Base-by-base conservation (phyloP, 2,113 vertebrate species). In the Lanius collurio region DNA sequence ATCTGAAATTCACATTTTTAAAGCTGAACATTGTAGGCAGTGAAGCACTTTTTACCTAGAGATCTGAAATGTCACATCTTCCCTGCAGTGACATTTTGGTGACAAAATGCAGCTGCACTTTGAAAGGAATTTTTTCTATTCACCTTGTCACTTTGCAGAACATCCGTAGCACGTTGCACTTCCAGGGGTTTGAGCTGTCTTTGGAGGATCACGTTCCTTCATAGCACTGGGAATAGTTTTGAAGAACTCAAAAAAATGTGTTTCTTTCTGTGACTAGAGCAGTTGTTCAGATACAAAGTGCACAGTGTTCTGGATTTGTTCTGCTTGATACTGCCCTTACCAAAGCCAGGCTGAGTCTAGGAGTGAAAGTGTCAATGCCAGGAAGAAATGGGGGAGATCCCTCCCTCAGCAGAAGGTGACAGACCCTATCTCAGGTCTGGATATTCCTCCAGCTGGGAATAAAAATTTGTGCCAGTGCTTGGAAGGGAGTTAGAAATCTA, bases 41-140 rank as follows among this genome's bases (percentile, higher is more conserved):
- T 19, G 63, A 71, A 90, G 39, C 33, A 28, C 67, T 69, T 94
- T 85, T 71, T 78, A 91, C 89, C 85, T 64, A 90, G 73, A 89
- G 85, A 95, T 87, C 67, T 88, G 90, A 94, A 94, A 94, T 90
- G 88, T 93, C 90, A 90, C 22, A 0, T 78, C 67, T 95, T 68
- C 52, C 90, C 89, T 67, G 65, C 62, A 80, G 89, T 90, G 90
- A 94, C 91, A 87, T 96, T 95, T 94, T 56, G 75, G 67, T 96
- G 90, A 92, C 93, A 95, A 96, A 96, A 94, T 77, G 70, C 85
- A 95, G 89, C 78, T 94, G 77, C 0, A 0, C 77, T 95, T 87
- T 90, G 64, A 96, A 96, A 94, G 69, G 46, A 65, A 35, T 33
- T 87, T 88, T 74, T 87, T 24, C 94, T 89, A 70, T 90, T 86